Evolutionary conservation across 2,888 invertebrate species (phyloP).

Genomic region (Tenthredo livida): DNA sequence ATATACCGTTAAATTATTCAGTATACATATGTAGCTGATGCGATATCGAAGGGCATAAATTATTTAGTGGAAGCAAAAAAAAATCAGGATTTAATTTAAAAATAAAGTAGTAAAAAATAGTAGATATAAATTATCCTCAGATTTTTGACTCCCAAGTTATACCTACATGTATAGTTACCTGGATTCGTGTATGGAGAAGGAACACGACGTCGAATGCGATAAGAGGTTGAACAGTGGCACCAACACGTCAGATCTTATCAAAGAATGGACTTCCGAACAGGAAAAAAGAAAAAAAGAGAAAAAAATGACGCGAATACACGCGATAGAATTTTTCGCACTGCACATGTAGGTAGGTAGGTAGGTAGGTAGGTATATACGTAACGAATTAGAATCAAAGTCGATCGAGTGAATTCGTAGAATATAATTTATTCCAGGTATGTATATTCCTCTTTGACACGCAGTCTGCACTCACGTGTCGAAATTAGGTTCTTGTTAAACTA

Average conservation of each 20-base stretch:
- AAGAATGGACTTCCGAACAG: not conserved
- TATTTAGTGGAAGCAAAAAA: not conserved
- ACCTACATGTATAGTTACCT: not conserved
- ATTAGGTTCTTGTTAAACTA: conserved; percentile 7
- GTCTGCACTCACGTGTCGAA: not conserved
- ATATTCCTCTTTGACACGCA: conserved; percentile 4
- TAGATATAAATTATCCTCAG: not conserved
- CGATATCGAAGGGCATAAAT: not conserved
- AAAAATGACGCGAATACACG: not conserved
- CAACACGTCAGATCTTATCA: not conserved
- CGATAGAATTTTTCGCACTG: not conserved
- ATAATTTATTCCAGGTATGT: conserved; percentile 11
- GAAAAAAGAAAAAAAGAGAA: not conserved
- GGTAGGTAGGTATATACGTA: not conserved
- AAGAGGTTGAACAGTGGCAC: not conserved
- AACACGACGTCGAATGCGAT: not conserved
- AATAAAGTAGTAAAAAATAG: not conserved
- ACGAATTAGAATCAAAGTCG: conserved; percentile 12
- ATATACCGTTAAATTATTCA: not conserved
- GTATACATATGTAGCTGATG: too few relatives aligned
- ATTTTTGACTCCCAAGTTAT: not conserved
- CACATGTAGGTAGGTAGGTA: too few relatives aligned
- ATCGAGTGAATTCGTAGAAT: conserved; percentile 15
- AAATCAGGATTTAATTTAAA: not conserved
- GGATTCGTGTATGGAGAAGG: not conserved